These are phyloP conservation scores for Aurelia sp. DNA, from an alignment of 30 jellyfish, hydroid and myxozoan species.

Conservation along the genomic window DNA sequence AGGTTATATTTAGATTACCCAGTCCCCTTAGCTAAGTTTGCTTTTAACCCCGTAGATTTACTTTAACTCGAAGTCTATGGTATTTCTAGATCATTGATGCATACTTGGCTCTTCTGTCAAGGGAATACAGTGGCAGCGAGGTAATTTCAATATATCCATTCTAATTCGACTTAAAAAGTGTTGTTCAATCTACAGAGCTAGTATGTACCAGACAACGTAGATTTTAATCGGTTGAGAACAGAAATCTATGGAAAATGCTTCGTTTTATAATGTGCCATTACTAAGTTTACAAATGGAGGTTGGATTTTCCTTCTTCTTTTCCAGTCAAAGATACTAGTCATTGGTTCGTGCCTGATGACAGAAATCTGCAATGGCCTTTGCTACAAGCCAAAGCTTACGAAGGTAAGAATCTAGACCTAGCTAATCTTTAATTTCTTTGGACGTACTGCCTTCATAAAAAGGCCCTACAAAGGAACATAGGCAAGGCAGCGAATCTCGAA, in stretches of 20 bases:
- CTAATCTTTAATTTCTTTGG: too few relatives aligned
- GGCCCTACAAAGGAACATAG: neutral
- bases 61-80: neutral
- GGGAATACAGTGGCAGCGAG: neutral
- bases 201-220: too few relatives aligned
- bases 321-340: conserved; percentile 24
- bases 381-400: conserved; percentile 15
- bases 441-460: neutral
- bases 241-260: too few relatives aligned
- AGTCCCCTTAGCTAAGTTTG: too few relatives aligned
- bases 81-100: conserved; percentile 9
- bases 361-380: conserved; percentile 32
- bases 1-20: too few relatives aligned
- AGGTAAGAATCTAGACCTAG: conserved; percentile 11
- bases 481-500: neutral
- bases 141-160: neutral
- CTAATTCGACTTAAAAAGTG: too few relatives aligned
- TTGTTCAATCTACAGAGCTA: too few relatives aligned
- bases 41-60: too few relatives aligned
- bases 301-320: neutral
- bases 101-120: conserved; percentile 17
- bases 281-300: too few relatives aligned
- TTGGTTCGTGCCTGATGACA: conserved; percentile 25
- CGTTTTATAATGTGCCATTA: too few relatives aligned
- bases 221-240: too few relatives aligned